Evolutionary conservation across 2,888 invertebrate species (phyloP).

Genomic region (Cantharis lateralis): DNA sequence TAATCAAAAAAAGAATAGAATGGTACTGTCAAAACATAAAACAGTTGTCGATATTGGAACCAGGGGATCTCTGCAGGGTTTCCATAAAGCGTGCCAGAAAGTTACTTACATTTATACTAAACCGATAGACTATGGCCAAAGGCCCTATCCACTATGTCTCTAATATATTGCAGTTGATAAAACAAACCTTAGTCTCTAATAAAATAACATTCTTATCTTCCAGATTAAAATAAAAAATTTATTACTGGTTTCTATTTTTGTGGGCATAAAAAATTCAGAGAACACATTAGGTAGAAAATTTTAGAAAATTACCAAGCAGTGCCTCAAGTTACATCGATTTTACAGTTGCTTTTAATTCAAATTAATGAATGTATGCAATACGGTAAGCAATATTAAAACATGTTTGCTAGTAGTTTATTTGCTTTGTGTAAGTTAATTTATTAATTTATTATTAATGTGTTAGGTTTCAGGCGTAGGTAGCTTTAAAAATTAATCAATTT

Average conservation of each 20-base stretch:
- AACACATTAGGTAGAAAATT: background rate
- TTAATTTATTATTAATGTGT: background rate
- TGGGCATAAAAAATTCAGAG: background rate
- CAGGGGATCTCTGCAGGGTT: slow-evolving; percentile 39
- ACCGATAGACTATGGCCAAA: slow-evolving; percentile 29
- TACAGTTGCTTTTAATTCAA: background rate
- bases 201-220: background rate
- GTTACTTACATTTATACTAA: slow-evolving; percentile 41
- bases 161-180: background rate
- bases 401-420: background rate
- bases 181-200: background rate
- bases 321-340: background rate
- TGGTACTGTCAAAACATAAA: slow-evolving; percentile 49
- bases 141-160: slow-evolving; percentile 6
- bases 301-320: background rate
- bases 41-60: slow-evolving; percentile 46
- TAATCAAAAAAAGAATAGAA: slow-evolving; percentile 32
- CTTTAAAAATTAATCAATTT: background rate
- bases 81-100: slow-evolving; percentile 46
- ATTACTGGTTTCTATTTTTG: background rate
- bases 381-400: background rate
- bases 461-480: background rate
- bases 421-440: background rate
- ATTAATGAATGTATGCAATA: background rate
- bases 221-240: background rate